Conservation (phyloP, 2,888 invertebrate species). For the Cecidostiba fungosa region DNA sequence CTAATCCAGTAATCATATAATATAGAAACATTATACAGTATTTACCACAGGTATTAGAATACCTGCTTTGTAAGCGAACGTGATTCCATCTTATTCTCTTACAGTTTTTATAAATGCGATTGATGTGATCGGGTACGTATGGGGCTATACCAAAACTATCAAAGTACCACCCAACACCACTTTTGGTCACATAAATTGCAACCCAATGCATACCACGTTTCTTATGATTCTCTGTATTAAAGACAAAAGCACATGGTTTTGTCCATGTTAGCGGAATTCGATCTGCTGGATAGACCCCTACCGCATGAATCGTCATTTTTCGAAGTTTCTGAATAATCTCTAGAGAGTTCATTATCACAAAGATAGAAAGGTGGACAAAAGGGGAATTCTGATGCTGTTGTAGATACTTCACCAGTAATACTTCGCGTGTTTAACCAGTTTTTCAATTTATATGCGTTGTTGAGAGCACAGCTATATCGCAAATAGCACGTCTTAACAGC, state of each 20-base stretch:
- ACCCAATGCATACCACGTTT: no score
- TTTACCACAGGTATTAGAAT: no score
- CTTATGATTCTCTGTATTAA: background rate
- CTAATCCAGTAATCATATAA: no score
- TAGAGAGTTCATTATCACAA: background rate
- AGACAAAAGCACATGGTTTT: background rate
- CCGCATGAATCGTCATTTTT: background rate
- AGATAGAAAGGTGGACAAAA: background rate
- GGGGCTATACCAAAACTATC: no score
- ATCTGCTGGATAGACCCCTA: background rate
- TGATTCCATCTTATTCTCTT: no score
- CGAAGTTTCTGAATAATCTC: background rate
- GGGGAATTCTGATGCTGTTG: background rate
- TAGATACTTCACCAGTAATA: no score
- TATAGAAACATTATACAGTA: no score
- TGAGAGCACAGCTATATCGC: background rate
- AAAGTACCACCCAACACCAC: no score
- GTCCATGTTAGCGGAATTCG: background rate
- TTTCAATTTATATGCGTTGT: background rate
- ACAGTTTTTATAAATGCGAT: no score
- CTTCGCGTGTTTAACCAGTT: background rate
- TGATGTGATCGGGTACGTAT: no score
- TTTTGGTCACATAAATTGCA: no score
- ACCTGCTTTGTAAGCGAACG: no score
- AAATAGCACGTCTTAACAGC: background rate